Evolutionary conservation across 2,113 vertebrate species (phyloP).

Genomic region (Xiphias gladius): DNA sequence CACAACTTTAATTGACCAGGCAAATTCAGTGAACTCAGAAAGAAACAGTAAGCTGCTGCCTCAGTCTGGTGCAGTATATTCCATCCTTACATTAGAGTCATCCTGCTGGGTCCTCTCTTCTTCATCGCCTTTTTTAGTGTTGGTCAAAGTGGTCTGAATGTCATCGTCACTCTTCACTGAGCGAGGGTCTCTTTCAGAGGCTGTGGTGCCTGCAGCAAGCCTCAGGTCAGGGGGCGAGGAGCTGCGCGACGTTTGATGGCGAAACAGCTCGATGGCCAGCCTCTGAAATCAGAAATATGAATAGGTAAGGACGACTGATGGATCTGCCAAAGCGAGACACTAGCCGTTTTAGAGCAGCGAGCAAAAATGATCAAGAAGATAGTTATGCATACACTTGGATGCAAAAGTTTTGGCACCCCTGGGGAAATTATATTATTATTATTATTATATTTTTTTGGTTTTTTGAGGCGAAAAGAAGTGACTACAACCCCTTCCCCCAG

Average conservation of each 20-base stretch:
- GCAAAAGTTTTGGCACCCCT: too few relatives aligned
- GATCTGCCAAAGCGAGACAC: background rate
- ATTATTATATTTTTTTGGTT: too few relatives aligned
- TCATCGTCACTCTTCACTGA: slow-evolving; percentile 83
- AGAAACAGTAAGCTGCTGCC: background rate
- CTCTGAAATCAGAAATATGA: slow-evolving; percentile 83
- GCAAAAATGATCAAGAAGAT: too few relatives aligned
- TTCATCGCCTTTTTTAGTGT: slow-evolving; percentile 86
- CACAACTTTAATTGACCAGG: too few relatives aligned
- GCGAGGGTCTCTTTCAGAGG: slow-evolving; percentile 86
- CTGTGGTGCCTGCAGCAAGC: slow-evolving; percentile 83
- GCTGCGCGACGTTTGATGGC: slow-evolving; percentile 92
- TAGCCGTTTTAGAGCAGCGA: too few relatives aligned
- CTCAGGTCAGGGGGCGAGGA: slow-evolving; percentile 93
- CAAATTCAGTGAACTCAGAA: background rate
- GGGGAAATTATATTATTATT: too few relatives aligned
- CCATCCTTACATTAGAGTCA: slow-evolving; percentile 90
- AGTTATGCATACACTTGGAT: too few relatives aligned
- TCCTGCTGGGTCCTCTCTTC: slow-evolving; percentile 93
- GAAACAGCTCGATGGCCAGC: slow-evolving; percentile 94
- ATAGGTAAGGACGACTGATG: background rate
- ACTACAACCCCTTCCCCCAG: too few relatives aligned
- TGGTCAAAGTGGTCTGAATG: slow-evolving; percentile 71
- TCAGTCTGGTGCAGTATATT: background rate
- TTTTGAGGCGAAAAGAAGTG: too few relatives aligned